phyloP scores from a whole-genome alignment of 2,797 vertebrate genomes.

The Cheirogaleus major region DNA sequence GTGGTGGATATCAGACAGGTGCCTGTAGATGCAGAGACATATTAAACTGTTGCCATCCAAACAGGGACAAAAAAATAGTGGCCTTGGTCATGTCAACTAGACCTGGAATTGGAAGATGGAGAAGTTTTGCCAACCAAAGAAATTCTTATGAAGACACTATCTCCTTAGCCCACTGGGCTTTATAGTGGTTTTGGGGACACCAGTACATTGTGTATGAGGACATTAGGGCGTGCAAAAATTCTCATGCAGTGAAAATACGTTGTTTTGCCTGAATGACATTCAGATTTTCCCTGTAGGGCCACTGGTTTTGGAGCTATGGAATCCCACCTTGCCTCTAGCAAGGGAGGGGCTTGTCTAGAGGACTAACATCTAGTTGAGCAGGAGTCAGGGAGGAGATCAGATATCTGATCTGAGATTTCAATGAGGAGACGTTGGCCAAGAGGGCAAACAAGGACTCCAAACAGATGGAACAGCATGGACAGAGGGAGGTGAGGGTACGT shows the following conservation, averaged over 20 bases:
- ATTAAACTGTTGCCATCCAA: background rate
- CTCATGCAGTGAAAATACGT: background rate
- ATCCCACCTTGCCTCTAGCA: rapidly evolving
- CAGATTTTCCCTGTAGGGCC: background rate
- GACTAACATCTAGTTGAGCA: background rate
- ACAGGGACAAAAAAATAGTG: background rate
- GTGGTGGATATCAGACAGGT: background rate
- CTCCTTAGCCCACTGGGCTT: background rate
- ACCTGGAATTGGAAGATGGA: background rate
- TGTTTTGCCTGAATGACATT: background rate
- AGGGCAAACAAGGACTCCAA: background rate
- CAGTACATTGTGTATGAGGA: too few species aligned
- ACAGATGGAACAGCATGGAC: rapidly evolving
- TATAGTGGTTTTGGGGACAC: background rate
- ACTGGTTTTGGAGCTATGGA: background rate
- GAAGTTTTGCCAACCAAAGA: background rate
- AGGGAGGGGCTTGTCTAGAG: background rate
- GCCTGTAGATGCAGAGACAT: background rate
- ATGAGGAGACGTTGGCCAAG: background rate
- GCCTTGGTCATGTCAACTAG: background rate
- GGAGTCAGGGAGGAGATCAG: background rate
- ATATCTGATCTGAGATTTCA: background rate
- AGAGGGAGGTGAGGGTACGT: rapidly evolving
- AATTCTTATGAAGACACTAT: background rate
- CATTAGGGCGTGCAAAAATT: background rate